Percentiles rank a stretch among this genome's conserved stretches.
phyloP scores from a whole-genome alignment of 2,888 invertebrate genomes.

The Alviniconcha strummeri region DNA sequence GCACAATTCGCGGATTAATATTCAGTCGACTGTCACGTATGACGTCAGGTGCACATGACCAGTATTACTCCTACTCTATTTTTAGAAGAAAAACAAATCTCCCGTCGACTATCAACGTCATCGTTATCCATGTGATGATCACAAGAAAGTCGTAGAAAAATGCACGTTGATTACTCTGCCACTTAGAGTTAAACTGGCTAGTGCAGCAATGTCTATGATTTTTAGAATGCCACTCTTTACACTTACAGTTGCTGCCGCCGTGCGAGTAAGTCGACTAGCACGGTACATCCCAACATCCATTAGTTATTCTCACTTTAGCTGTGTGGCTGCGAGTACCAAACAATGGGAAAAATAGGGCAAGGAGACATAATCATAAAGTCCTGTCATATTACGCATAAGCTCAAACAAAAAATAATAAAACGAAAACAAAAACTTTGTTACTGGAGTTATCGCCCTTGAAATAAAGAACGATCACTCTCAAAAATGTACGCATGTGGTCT shows the following conservation, averaged over 20 bases:
- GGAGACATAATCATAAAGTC: neutral
- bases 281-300: too few species aligned
- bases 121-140: neutral
- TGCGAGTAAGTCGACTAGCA: too few species aligned
- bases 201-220: too few species aligned
- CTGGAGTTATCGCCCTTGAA: too few species aligned
- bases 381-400: neutral
- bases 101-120: too few species aligned
- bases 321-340: too few species aligned
- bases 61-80: slow-evolving; percentile 2
- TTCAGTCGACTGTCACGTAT: neutral
- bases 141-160: neutral
- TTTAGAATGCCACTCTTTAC: too few species aligned
- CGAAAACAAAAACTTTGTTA: neutral
- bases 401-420: neutral
- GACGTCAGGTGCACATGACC: slow-evolving; percentile 20
- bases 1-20: slow-evolving; percentile 1
- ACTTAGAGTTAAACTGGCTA: too few species aligned
- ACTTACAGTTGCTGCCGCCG: too few species aligned
- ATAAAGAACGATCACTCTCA: neutral
- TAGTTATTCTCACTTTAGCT: too few species aligned
- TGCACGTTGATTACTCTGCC: too few species aligned
- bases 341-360: too few species aligned
- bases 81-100: neutral
- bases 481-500: neutral